These are phyloP conservation scores for Acrocephalus kingi DNA, from an alignment of 2,113 vertebrate species.

Conservation along the genomic window DNA sequence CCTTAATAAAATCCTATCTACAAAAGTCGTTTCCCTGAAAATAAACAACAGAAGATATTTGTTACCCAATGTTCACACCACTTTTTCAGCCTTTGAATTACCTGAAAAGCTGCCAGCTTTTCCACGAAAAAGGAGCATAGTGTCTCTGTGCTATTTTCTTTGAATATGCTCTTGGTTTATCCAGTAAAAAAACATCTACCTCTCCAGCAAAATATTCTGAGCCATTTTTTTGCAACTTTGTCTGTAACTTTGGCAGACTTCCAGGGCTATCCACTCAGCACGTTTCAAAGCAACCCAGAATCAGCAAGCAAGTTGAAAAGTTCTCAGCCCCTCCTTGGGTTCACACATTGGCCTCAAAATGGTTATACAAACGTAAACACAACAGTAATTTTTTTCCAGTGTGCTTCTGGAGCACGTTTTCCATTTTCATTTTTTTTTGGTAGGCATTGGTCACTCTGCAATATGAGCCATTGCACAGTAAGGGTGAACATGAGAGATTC, in stretches of 20 bases:
- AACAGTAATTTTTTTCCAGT: background rate
- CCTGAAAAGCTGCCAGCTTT: constrained; percentile 11
- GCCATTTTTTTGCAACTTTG: background rate
- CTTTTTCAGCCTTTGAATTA: background rate
- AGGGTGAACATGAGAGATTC: background rate
- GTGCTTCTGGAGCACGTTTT: background rate
- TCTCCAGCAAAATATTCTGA: constrained; percentile 10
- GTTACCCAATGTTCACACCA: background rate
- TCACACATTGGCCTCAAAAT: background rate
- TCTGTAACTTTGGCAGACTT: background rate
- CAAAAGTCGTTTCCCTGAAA: constrained; percentile 11
- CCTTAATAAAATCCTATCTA: background rate
- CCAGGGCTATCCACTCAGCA: background rate
- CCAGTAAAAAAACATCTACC: background rate
- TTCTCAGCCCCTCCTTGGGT: background rate
- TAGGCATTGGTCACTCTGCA: background rate
- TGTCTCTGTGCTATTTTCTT: background rate
- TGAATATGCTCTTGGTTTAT: background rate
- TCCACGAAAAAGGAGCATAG: background rate
- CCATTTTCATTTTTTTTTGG: background rate
- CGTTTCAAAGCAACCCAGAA: background rate
- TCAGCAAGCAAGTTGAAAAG: background rate
- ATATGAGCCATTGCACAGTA: background rate
- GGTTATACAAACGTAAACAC: constrained; percentile 1
- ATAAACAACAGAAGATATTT: background rate